A percentile compares a stretch with the other conserved stretches of the same genome.
Evolutionary conservation across 2,113 vertebrate genomes (phyloP).

Genomic region (Cyprinodon variegatus): DNA sequence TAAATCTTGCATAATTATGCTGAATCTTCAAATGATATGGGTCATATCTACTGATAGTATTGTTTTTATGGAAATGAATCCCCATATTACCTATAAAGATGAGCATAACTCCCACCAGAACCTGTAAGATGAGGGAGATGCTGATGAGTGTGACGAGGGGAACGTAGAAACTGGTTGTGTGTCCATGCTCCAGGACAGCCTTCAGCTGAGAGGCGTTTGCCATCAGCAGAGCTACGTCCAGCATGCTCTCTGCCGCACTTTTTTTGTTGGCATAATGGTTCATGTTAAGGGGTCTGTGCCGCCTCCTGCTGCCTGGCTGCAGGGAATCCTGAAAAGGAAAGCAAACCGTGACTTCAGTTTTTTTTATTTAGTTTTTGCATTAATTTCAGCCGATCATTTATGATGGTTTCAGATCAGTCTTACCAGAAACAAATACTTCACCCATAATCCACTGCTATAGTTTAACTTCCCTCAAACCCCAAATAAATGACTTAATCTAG

Average conservation of each 20-base stretch:
- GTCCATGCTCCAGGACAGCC: slow-evolving; percentile 89
- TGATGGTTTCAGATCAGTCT: not conserved
- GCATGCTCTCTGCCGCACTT: slow-evolving; percentile 95
- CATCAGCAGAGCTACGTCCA: slow-evolving; percentile 96
- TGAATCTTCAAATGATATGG: not conserved
- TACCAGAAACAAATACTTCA: too few species aligned
- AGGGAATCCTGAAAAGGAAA: slow-evolving; percentile 46
- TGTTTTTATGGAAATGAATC: not conserved
- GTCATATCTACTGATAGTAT: not conserved
- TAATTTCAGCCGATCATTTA: not conserved
- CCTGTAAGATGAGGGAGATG: slow-evolving; percentile 88
- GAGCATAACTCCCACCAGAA: slow-evolving; percentile 90
- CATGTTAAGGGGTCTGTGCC: slow-evolving; percentile 83
- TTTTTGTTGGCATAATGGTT: slow-evolving; percentile 99
- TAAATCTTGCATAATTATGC: not conserved
- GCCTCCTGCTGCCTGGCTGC: slow-evolving; percentile 20
- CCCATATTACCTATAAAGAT: slow-evolving; percentile 91
- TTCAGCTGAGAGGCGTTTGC: slow-evolving; percentile 98
- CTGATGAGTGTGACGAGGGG: slow-evolving; percentile 89
- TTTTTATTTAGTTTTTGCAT: not conserved
- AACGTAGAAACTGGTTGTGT: slow-evolving; percentile 83
- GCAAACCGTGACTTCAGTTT: slow-evolving; percentile 37
- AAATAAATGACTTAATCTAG: not conserved
- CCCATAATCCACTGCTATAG: not conserved
- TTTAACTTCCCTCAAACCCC: not conserved